Evolutionary conservation across 2,888 invertebrate species (phyloP).

Genomic region (Drosophila kokeensis): DNA sequence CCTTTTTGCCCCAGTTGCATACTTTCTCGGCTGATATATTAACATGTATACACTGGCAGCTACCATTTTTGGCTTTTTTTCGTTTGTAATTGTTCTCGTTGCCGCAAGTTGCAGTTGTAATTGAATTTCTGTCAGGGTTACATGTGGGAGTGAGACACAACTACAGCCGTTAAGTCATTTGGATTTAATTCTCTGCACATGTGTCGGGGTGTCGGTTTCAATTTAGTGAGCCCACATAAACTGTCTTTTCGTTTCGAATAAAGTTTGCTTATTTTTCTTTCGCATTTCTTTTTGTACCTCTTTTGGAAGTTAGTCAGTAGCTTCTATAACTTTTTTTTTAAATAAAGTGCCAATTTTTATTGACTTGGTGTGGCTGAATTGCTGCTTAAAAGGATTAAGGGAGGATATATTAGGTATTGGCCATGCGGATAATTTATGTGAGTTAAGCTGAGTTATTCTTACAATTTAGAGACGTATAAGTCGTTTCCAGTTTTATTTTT

Average conservation of each 20-base stretch:
- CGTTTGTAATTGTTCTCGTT: constrained; percentile 54
- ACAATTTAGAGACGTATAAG: neutral
- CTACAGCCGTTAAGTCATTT: constrained; percentile 27
- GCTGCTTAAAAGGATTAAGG: neutral
- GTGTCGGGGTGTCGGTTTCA: constrained; percentile 21
- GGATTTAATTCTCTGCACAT: constrained; percentile 35
- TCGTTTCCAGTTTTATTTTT: neutral
- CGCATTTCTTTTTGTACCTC: neutral
- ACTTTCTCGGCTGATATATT: constrained; percentile 63
- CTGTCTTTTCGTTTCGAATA: constrained; percentile 14
- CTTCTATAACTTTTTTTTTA: neutral
- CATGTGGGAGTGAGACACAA: constrained; percentile 1
- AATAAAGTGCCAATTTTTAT: neutral
- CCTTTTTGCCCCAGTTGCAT: constrained; percentile 40
- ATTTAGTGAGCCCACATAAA: constrained; percentile 16
- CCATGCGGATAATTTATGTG: neutral
- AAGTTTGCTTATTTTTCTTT: neutral
- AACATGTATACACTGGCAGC: constrained; percentile 58
- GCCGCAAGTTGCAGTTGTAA: constrained; percentile 56
- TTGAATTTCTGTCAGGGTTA: constrained; percentile 65
- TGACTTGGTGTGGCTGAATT: neutral
- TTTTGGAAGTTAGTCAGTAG: neutral
- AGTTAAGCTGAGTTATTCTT: neutral
- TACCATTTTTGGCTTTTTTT: constrained; percentile 44
- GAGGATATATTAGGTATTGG: neutral